Percentiles rank a stretch among this genome's conserved stretches.
phyloP scores from a whole-genome alignment of 2,113 vertebrate genomes.

The Microcebus ravelobensis region DNA sequence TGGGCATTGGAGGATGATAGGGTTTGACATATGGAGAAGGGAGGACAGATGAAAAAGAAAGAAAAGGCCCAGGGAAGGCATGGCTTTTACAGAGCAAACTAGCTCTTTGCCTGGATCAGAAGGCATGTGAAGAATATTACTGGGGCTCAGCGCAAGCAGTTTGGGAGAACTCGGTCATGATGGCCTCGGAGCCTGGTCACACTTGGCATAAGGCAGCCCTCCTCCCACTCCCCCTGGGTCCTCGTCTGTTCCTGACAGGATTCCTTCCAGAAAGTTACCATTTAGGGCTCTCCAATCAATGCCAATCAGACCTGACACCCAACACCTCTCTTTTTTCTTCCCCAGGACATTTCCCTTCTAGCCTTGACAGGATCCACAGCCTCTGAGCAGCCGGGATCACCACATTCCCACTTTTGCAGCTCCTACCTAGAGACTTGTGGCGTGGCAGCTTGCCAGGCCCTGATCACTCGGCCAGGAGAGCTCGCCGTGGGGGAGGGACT shows the following conservation, averaged over 20 bases:
- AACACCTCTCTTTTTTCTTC: slow-evolving; percentile 84
- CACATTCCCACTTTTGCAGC: slow-evolving; percentile 85
- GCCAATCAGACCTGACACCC: slow-evolving; percentile 83
- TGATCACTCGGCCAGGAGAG: slow-evolving; percentile 78
- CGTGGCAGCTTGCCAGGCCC: slow-evolving; percentile 84
- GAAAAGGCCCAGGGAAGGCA: not conserved
- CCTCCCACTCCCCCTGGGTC: not conserved
- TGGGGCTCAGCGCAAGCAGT: not conserved
- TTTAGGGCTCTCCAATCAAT: not conserved
- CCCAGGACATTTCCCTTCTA: slow-evolving; percentile 82
- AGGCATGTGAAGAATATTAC: not conserved
- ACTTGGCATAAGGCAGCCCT: too few species aligned
- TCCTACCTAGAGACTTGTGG: slow-evolving; percentile 82
- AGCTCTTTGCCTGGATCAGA: not conserved
- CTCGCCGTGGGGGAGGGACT: slow-evolving; percentile 77
- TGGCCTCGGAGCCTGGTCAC: not conserved
- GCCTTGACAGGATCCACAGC: slow-evolving; percentile 83
- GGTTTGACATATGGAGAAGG: not conserved
- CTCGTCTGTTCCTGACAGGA: not conserved
- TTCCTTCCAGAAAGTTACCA: slow-evolving; percentile 35
- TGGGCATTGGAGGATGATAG: not conserved
- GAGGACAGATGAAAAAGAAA: not conserved
- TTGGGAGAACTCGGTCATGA: not conserved
- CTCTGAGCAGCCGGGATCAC: slow-evolving; percentile 81
- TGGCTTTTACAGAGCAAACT: not conserved